A percentile compares a stretch with the other conserved stretches of the same genome.
Evolutionary conservation across 2,113 vertebrate species (phyloP).

Genomic region (Sisor rabdophorus): DNA sequence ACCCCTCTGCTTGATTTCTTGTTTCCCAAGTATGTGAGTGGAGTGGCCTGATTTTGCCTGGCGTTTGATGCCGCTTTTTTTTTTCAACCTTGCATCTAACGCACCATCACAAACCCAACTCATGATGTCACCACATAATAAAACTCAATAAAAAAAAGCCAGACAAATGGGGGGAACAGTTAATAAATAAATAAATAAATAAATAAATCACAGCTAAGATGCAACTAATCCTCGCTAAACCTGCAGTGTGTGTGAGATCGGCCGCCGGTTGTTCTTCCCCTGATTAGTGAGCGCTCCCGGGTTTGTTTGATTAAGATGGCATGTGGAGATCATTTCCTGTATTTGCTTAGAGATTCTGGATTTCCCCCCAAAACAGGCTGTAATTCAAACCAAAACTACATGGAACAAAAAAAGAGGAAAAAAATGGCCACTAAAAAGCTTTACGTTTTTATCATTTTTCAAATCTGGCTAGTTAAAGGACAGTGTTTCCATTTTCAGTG

Average conservation of each 20-base stretch:
- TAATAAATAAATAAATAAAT: background rate
- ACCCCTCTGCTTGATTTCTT: no score
- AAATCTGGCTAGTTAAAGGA: background rate
- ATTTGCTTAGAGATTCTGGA: slow-evolving; percentile 18
- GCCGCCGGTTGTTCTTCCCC: background rate
- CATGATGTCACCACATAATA: no score
- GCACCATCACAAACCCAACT: no score
- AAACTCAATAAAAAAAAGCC: no score
- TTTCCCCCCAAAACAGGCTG: background rate
- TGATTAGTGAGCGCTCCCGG: slow-evolving; percentile 32
- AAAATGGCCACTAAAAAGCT: background rate
- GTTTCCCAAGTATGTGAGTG: no score
- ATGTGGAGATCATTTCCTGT: background rate
- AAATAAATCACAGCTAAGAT: background rate
- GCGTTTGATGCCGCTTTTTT: no score
- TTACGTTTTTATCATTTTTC: background rate
- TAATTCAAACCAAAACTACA: background rate
- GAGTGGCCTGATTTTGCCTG: no score
- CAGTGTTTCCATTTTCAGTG: background rate
- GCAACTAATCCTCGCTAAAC: background rate
- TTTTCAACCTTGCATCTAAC: no score
- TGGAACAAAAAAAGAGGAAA: background rate
- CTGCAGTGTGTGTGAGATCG: background rate
- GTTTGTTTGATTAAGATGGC: slow-evolving; percentile 24
- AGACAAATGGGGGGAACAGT: no score